Conservation (phyloP, 2,888 invertebrate species). For the Xestia rhomboidea region DNA sequence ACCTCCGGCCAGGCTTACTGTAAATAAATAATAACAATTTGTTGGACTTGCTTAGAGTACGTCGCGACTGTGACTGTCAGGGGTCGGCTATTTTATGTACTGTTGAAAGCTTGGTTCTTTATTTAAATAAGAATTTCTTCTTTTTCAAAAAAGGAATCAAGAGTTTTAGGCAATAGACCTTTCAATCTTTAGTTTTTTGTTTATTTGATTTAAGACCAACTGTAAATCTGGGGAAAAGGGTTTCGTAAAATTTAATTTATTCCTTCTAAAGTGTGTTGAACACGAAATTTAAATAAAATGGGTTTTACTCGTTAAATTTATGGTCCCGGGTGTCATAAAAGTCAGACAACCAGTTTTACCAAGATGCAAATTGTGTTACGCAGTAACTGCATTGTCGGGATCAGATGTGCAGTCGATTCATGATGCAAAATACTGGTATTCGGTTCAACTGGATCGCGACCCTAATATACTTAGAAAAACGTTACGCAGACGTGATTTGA, state of each 20-base stretch:
- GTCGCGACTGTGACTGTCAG: constrained; percentile 8
- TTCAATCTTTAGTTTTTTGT: background rate
- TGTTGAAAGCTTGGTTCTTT: background rate
- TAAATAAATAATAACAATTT: constrained; percentile 58
- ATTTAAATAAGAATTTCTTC: background rate
- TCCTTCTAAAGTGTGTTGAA: background rate
- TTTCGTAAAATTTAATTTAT: background rate
- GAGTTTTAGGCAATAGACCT: background rate
- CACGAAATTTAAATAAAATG: background rate
- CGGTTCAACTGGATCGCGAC: background rate
- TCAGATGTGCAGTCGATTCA: background rate
- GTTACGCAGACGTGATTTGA: background rate
- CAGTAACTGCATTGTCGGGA: no score
- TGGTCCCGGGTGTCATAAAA: background rate
- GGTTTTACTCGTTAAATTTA: background rate
- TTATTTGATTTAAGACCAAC: background rate
- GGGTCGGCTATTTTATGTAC: constrained; percentile 2
- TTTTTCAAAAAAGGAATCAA: background rate
- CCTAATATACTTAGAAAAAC: background rate
- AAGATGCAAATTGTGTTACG: background rate
- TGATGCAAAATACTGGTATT: background rate
- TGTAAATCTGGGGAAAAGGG: background rate
- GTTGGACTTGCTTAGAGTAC: constrained; percentile 23
- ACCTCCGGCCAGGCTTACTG: constrained; percentile 46
- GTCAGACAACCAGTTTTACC: background rate